Evolutionary conservation across 2,113 vertebrate species (phyloP), one percentile per base, ranked within the genome.

Genomic region (Neolamprologus kungweensis): DNA sequence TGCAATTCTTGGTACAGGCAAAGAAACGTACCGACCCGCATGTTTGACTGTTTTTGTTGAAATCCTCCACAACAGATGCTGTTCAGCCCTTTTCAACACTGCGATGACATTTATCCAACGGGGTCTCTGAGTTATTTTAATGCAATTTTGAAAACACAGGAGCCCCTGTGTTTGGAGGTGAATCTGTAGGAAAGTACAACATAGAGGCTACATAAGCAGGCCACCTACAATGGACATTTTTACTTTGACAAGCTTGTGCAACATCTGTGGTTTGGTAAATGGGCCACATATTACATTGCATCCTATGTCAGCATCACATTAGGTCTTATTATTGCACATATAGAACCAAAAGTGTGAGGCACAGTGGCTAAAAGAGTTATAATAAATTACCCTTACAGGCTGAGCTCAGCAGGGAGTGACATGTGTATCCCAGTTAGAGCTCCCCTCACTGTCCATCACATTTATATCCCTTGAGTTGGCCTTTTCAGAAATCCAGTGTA

Each of bases 401-500:
- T 54, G 47, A 80, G 71, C 71, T 91, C 85, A 81, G 87, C 42
- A 7, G 85, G 75, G 23, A 87, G 78, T 63, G 88, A 84, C 92
- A 65, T 28, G 78, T 88, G 81, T 80, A 85, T 91, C 78, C 81
- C 54, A 75, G 53, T 89, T 87, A 58, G 53, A 68, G 87, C 82
- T 85, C 80, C 68, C 28, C 19, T 88, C 73, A 21, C 88, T 87
- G 88, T 79, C 90, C 85, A 91, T 95, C 94, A 94, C 84, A 78
- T 92, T 90, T 92, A 85, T 55, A 89, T 89, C 60, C 87, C 81
- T 83, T 7, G 78, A 89, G 79, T 53, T 94, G 90, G 92, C 89
- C 92, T 95, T 94, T 94, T 94, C 85, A 91, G 23, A 95, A 92
- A 94, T 93, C 88, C 78, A 40, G 45, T 91, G 89, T 88, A 91